A percentile compares a stretch with the other conserved stretches of the same genome.
These are phyloP conservation scores for Argyresthia goedartella DNA, from an alignment of 2,888 invertebrate genomes.

Conservation along the genomic window DNA sequence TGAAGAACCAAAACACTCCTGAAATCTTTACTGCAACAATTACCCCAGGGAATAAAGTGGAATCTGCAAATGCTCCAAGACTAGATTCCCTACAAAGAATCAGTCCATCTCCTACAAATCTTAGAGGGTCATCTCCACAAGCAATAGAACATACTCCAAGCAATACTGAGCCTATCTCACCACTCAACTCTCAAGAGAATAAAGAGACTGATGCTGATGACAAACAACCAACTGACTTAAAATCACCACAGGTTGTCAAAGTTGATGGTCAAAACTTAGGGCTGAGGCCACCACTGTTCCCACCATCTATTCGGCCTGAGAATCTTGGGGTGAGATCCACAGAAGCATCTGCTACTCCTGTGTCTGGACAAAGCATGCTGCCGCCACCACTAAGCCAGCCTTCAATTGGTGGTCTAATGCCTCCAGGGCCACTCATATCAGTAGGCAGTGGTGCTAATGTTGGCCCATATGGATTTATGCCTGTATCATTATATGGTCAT, in stretches of 20 bases:
- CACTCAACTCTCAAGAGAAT: slow-evolving; percentile 53
- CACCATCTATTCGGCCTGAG: slow-evolving; percentile 50
- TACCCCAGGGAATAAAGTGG: slow-evolving; percentile 51
- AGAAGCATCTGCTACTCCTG: slow-evolving; percentile 40
- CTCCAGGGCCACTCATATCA: slow-evolving; percentile 72
- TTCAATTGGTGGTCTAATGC: slow-evolving; percentile 67
- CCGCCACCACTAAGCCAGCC: slow-evolving; percentile 65
- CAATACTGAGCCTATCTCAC: slow-evolving; percentile 57
- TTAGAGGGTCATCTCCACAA: slow-evolving; percentile 46
- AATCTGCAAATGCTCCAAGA: slow-evolving; percentile 51
- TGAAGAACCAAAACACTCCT: slow-evolving; percentile 58
- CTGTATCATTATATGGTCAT: slow-evolving; percentile 50
- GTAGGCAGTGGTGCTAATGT: slow-evolving; percentile 70
- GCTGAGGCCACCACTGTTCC: slow-evolving; percentile 42
- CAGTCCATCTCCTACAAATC: slow-evolving; percentile 56
- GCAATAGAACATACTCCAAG: slow-evolving; percentile 52
- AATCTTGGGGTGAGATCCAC: slow-evolving; percentile 49
- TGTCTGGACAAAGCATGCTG: slow-evolving; percentile 50
- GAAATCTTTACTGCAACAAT: slow-evolving; percentile 66
- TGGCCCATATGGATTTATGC: slow-evolving; percentile 75
- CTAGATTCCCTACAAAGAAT: slow-evolving; percentile 54
- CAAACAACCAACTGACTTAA: slow-evolving; percentile 58
- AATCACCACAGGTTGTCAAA: slow-evolving; percentile 49
- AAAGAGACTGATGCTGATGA: slow-evolving; percentile 57
- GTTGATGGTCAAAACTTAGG: slow-evolving; percentile 33